These are phyloP conservation scores for Latrodectus hesperus DNA, from an alignment of 2,888 invertebrate genomes.

Conservation along the genomic window DNA sequence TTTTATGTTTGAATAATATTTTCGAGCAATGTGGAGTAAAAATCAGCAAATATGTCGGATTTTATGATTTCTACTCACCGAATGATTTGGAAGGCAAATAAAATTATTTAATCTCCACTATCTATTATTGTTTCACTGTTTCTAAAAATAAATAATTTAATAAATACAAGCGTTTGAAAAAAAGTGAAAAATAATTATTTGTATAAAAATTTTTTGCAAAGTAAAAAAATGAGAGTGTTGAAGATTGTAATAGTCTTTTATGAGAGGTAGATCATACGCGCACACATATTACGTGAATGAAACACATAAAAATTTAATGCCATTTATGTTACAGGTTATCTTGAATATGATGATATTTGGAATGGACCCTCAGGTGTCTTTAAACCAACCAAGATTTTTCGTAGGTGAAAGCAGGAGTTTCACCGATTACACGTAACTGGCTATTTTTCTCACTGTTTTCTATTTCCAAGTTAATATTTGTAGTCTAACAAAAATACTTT, in stretches of 20 bases:
- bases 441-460: too few relatives aligned
- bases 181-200: too few relatives aligned
- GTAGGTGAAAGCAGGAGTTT: constrained; percentile 20
- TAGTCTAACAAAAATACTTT: neutral
- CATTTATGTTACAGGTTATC: constrained; percentile 61
- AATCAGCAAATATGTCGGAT: neutral
- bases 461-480: too few relatives aligned
- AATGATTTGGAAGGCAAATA: neutral
- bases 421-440: neutral
- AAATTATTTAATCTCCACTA: neutral
- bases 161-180: too few relatives aligned
- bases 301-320: too few relatives aligned
- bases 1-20: neutral
- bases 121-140: neutral
- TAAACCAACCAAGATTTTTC: constrained; percentile 47
- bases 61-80: neutral
- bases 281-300: too few relatives aligned
- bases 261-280: too few relatives aligned
- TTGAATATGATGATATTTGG: constrained; percentile 71
- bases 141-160: too few relatives aligned
- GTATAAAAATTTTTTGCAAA: too few relatives aligned
- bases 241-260: too few relatives aligned
- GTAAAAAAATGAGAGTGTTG: too few relatives aligned
- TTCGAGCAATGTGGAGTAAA: neutral
- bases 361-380: constrained; percentile 58